Percentiles rank a stretch among this genome's conserved stretches.
phyloP scores from a whole-genome alignment of 2,797 vertebrate genomes.

The Periophthalmus magnuspinnatus region DNA sequence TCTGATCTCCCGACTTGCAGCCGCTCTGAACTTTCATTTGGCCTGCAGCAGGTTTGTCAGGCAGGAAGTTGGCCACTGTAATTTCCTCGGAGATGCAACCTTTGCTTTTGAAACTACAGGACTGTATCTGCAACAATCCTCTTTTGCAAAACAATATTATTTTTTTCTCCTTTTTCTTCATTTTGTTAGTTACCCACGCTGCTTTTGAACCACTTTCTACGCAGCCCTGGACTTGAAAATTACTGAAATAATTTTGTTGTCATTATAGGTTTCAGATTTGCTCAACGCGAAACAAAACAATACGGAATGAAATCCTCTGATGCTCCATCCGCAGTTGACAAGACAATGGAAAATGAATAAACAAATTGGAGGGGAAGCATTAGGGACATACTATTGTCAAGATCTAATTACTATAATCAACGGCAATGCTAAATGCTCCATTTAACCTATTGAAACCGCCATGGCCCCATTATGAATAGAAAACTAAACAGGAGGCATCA shows the following conservation, averaged over 20 bases:
- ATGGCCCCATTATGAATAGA: constrained; percentile 7
- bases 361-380: constrained; percentile 7
- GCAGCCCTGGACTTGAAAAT: background rate
- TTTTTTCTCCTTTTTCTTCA: background rate
- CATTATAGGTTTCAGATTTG: background rate
- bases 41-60: constrained; percentile 32
- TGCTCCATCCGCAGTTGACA: constrained; percentile 1
- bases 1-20: constrained; percentile 32
- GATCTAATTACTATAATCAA: constrained; percentile 11
- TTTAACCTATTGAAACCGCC: constrained; percentile 5
- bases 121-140: constrained; percentile 42
- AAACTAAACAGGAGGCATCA: constrained; percentile 2
- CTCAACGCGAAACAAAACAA: background rate
- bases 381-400: constrained; percentile 1
- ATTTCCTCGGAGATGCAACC: constrained; percentile 66
- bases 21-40: constrained; percentile 61
- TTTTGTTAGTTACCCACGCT: background rate
- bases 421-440: background rate
- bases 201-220: background rate
- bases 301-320: background rate
- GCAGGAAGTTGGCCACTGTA: constrained; percentile 60
- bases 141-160: background rate
- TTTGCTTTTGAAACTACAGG: constrained; percentile 42
- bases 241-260: background rate
- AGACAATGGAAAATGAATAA: constrained; percentile 11